phyloP scores from a whole-genome alignment of 92 coral and sea anemone species.

The Porites divaricata region DNA sequence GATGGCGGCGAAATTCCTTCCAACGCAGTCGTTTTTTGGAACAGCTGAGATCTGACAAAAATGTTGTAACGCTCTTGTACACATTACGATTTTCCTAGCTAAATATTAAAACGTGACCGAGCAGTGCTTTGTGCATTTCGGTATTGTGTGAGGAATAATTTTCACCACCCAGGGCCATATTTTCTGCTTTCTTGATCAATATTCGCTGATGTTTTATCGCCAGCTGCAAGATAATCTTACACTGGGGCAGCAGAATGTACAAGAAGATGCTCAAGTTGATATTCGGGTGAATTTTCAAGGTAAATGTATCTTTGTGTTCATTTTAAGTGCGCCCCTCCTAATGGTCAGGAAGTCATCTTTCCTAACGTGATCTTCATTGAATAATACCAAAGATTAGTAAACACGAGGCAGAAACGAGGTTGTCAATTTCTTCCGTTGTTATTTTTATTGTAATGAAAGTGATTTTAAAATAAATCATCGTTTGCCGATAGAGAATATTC shows the following conservation, averaged over 20 bases:
- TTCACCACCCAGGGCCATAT: constrained; percentile 43
- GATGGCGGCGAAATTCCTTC: not conserved
- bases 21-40: not conserved
- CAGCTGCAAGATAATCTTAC: constrained; percentile 91
- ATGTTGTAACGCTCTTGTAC: constrained; percentile 6
- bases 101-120: constrained; percentile 53
- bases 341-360: constrained; percentile 12
- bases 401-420: not conserved
- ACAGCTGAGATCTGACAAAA: not conserved
- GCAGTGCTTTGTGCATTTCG: constrained; percentile 18
- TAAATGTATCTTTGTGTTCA: constrained; percentile 45
- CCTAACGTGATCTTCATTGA: constrained; percentile 5
- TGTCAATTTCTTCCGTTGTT: constrained; percentile 4
- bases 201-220: constrained; percentile 44
- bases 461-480: constrained; percentile 5
- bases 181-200: constrained; percentile 22
- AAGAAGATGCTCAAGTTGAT: constrained; percentile 80
- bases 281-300: constrained; percentile 96
- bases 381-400: constrained; percentile 14
- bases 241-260: constrained; percentile 92
- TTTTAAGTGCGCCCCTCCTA: not conserved
- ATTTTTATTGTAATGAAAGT: not conserved
- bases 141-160: constrained; percentile 50
- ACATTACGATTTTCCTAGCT: constrained; percentile 6
- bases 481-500: constrained; percentile 1